Percentiles rank a stretch among this genome's conserved stretches.
These are phyloP conservation scores for Pseudopipra pipra DNA, from an alignment of 2,113 vertebrate genomes.

Conservation along the genomic window DNA sequence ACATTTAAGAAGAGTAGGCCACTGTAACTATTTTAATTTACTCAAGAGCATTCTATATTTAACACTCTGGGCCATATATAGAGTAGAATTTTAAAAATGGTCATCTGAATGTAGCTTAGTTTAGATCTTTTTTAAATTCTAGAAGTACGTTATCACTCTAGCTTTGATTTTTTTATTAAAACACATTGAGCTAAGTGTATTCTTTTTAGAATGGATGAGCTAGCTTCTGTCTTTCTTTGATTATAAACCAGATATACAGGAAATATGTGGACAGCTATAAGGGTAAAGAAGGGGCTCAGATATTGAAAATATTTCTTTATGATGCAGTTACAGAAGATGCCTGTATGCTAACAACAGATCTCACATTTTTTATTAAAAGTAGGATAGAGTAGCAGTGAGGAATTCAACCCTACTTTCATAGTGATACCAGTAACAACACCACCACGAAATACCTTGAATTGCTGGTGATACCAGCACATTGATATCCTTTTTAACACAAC, in stretches of 20 bases:
- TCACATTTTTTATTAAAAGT: background rate
- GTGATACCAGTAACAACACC: rapidly evolving
- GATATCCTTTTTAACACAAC: background rate
- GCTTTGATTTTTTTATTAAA: background rate
- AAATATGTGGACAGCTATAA: background rate
- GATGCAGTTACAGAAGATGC: background rate
- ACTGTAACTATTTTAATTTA: background rate
- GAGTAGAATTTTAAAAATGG: background rate
- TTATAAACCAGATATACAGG: background rate
- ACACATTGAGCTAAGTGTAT: background rate
- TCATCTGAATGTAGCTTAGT: background rate
- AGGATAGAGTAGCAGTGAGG: background rate
- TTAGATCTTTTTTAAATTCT: background rate
- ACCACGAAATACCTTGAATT: rapidly evolving
- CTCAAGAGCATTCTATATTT: background rate
- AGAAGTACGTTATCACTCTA: background rate
- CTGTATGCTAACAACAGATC: background rate
- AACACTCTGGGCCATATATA: background rate
- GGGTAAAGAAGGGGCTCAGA: background rate
- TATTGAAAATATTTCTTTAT: background rate
- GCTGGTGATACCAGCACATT: background rate
- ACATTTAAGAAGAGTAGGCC: background rate
- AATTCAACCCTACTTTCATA: background rate
- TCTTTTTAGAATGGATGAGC: background rate
- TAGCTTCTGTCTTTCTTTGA: background rate